phyloP scores from a whole-genome alignment of 2,113 vertebrate species.

The Erythrocercus mccallii region DNA sequence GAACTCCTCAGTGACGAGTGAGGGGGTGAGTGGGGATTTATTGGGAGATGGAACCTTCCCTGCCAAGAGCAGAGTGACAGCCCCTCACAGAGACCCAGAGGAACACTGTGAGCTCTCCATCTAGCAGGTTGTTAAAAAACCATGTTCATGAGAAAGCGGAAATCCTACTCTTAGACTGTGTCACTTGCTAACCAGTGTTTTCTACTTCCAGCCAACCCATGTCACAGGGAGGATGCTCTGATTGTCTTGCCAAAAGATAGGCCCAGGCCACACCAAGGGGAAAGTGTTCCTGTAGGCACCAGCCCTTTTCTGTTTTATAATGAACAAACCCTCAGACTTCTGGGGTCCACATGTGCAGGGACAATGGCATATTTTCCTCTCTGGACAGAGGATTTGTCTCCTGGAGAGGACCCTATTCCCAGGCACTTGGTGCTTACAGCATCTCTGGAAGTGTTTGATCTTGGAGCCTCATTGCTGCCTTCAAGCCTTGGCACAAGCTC shows the following conservation, averaged over 20 bases:
- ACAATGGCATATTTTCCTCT: background rate
- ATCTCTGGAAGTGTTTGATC: background rate
- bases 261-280: background rate
- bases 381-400: background rate
- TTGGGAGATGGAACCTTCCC: background rate
- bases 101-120: background rate
- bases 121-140: background rate
- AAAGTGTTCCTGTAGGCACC: background rate
- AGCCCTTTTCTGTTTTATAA: background rate
- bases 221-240: background rate
- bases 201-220: background rate
- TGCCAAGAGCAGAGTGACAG: background rate
- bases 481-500: background rate
- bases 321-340: background rate
- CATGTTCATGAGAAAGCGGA: background rate
- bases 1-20: background rate
- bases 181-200: background rate
- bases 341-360: background rate
- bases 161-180: background rate
- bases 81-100: rapidly evolving
- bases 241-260: background rate
- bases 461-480: background rate
- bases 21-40: background rate
- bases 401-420: background rate
- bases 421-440: background rate